Evolutionary conservation across 2,113 vertebrate genomes (phyloP), one percentile per base, ranked within the genome.

Genomic region (Myodes glareolus): DNA sequence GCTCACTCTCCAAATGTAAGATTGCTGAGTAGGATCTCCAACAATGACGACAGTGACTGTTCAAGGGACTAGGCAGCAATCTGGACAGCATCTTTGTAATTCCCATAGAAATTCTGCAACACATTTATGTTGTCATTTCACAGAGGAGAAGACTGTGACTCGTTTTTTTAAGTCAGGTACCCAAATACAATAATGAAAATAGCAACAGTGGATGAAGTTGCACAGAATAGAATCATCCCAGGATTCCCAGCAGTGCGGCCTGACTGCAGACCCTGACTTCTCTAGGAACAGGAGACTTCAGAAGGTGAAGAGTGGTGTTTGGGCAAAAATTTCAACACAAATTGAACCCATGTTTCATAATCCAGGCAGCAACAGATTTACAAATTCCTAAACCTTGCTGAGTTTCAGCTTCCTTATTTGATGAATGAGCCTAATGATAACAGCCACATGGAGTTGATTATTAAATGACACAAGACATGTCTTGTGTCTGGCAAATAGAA

Each of bases 341-440:
- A 17, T 87, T 85, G n/a, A 92, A 82, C 47, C 11, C 14, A 1
- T 63, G 58, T 9, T 82, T 29, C 27, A 1, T 0, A 8, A 63
- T 23, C 14, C 61, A 75, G 47, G 8, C 73, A 84, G 21, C 73
- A 58, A 75, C 3, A 1, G 23, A 47, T 77, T 42, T 75, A 52
- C 4, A 94, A 61, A 87, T 95, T 75, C 29, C 76, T 94, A 91
- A 92, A 68, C 27, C 50, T 93, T 8, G 42, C 75, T 85, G 50
- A 58, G n/a, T 9, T 45, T 81, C 29, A 0, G 17, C 68, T 82
- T 95, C 52, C 67, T 94, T 81, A 65, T 92, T 92, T 96, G 91
- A 95, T 42, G 80, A 63, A 88, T 68, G 39, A 95, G 87, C 31
- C 16, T 94, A 84, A 58, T 58, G 72, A 88, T 72, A 91, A 90